phyloP scores from a whole-genome alignment of 1,140 invertebrate genomes.

The Brachionus manjavacas region DNA sequence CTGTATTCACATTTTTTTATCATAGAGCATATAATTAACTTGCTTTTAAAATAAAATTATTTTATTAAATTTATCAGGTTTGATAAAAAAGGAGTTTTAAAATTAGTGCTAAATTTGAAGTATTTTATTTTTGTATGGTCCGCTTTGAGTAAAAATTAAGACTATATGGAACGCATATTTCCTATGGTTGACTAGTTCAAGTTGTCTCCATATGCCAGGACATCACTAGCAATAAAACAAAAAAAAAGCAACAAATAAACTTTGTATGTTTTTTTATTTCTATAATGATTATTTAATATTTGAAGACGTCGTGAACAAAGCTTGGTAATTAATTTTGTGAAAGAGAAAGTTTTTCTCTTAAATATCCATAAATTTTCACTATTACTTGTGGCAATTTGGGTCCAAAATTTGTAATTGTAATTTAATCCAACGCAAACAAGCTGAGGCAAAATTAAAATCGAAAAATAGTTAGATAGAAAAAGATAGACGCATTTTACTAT shows the following conservation, averaged over 20 bases:
- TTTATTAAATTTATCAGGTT: too few relatives aligned
- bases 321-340: neutral
- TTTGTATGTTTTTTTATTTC: neutral
- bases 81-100: too few relatives aligned
- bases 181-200: neutral
- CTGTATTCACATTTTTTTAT: too few relatives aligned
- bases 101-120: too few relatives aligned
- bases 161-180: neutral
- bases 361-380: slow-evolving; percentile 22
- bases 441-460: slow-evolving; percentile 6
- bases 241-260: too few relatives aligned
- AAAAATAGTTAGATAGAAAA: slow-evolving; percentile 21
- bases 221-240: neutral
- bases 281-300: slow-evolving; percentile 36
- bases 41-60: too few relatives aligned
- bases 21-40: too few relatives aligned
- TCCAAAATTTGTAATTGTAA: slow-evolving; percentile 21
- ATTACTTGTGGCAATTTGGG: slow-evolving; percentile 3
- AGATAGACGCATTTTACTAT: slow-evolving; percentile 20
- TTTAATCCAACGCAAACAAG: slow-evolving; percentile 23
- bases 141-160: neutral
- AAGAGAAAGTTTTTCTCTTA: neutral
- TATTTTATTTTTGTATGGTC: neutral
- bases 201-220: neutral
- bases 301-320: neutral